Percentiles rank a stretch among this genome's conserved stretches.
These are phyloP conservation scores for Caranx melampygus DNA, from an alignment of 2,113 vertebrate genomes.

Conservation along the genomic window DNA sequence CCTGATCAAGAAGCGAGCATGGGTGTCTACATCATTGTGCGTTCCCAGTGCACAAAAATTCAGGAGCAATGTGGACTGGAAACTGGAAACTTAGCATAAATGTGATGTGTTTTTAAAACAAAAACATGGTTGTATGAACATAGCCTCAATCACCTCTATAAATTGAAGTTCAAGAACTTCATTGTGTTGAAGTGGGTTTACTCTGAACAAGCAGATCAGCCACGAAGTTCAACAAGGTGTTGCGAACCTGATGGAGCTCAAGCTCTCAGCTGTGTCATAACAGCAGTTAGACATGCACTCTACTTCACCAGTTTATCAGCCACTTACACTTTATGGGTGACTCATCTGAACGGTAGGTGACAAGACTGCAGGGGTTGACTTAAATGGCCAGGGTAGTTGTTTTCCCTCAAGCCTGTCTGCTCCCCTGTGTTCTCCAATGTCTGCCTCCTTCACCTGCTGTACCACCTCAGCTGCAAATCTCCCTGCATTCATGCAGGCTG, in stretches of 20 bases:
- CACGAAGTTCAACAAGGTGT: neutral
- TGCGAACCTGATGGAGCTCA: constrained; percentile 4
- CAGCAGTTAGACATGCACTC: constrained; percentile 37
- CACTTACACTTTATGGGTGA: constrained; percentile 50
- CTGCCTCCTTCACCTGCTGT: too few relatives aligned
- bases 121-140: too few relatives aligned
- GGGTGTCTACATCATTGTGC: too few relatives aligned
- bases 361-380: constrained; percentile 21
- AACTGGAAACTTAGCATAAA: too few relatives aligned
- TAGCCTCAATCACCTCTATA: neutral
- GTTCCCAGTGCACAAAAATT: too few relatives aligned
- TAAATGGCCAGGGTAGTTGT: constrained; percentile 19
- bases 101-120: too few relatives aligned
- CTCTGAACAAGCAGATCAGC: neutral
- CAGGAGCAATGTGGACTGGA: too few relatives aligned
- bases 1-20: too few relatives aligned
- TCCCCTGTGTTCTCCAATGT: too few relatives aligned
- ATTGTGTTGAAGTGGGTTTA: neutral
- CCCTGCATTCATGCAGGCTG: too few relatives aligned
- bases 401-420: too few relatives aligned
- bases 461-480: too few relatives aligned
- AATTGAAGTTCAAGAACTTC: neutral
- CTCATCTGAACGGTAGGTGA: constrained; percentile 34
- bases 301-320: constrained; percentile 54
- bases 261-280: constrained; percentile 10